These are phyloP conservation scores for Botia kubotai DNA, from an alignment of 2,797 vertebrate species.

Conservation along the genomic window DNA sequence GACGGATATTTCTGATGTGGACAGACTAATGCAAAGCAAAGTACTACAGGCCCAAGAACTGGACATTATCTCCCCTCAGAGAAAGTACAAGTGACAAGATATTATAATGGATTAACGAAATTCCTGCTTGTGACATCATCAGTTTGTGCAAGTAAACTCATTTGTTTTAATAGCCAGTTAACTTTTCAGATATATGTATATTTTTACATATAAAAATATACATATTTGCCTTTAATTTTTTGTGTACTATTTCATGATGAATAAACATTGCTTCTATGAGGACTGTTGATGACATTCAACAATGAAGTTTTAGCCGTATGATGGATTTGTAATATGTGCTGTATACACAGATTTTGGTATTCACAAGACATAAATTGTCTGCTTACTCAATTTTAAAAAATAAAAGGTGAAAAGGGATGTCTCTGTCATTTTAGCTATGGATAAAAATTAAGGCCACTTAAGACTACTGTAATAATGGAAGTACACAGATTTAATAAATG, in stretches of 20 bases:
- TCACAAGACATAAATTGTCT: constrained; percentile 79
- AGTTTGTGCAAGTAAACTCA: constrained; percentile 74
- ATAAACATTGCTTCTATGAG: constrained; percentile 69
- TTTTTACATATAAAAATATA: constrained; percentile 79
- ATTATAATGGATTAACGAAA: not conserved
- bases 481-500: no score
- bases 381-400: constrained; percentile 91
- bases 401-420: constrained; percentile 78
- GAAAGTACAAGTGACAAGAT: not conserved
- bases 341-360: constrained; percentile 83
- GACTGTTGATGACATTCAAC: constrained; percentile 85
- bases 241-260: constrained; percentile 71
- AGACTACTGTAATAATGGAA: no score
- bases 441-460: not conserved
- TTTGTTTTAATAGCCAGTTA: constrained; percentile 79
- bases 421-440: not conserved
- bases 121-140: constrained; percentile 63
- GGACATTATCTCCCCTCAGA: not conserved
- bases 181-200: constrained; percentile 76
- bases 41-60: constrained; percentile 12
- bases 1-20: constrained; percentile 3
- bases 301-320: constrained; percentile 82
- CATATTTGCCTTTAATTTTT: no score
- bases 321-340: constrained; percentile 83
- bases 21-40: constrained; percentile 17